Evolutionary conservation across 2,888 invertebrate genomes (phyloP), one percentile per base, ranked within the genome.

Genomic region (Suillia variegata): DNA sequence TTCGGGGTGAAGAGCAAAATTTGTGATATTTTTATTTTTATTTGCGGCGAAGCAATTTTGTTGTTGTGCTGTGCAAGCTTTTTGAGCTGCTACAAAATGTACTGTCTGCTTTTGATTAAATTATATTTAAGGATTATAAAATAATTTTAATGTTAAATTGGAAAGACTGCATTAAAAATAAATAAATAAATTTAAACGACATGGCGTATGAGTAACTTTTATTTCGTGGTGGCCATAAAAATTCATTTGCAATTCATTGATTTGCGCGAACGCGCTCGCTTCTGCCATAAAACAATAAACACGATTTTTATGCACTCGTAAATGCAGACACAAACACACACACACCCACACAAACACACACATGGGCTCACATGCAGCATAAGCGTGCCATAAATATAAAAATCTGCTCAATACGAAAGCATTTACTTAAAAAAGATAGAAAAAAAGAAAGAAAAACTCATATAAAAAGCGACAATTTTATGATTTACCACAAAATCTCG

Each of bases 201-300:
- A 26, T 26, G 26, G 26, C 26, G 26, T 26, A 26, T 26, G 26
- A 6, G 26, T 5, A 26, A 26, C 26, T 6, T 26, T 5, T 26
- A 26, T 26, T n/a, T n/a, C n/a, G n/a, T n/a, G n/a, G n/a, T n/a
- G 26, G 6, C 5, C 26, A 26, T 26, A 26, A 26, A 26, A 26
- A 38, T 38, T 38, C 15, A 38, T 38, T n/a, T 38, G 6, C 38
- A n/a, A n/a, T 38, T 38, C 38, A 38, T 38, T 38, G 38, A 38
- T 38, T 38, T 38, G 38, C 31, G 31, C 31, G 6, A n/a, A 38
- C 6, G 38, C 13, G 10, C n/a, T 5, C 26, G 38, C 12, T n/a
- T 38, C 18, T 20, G 20, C 18, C 45, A 45, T 45, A 45, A 45
- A 45, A 45, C 20, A 45, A 45, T 45, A 45, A 45, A 45, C 45